Base-by-base conservation (phyloP, 2,113 vertebrate species). In the Riparia riparia region DNA sequence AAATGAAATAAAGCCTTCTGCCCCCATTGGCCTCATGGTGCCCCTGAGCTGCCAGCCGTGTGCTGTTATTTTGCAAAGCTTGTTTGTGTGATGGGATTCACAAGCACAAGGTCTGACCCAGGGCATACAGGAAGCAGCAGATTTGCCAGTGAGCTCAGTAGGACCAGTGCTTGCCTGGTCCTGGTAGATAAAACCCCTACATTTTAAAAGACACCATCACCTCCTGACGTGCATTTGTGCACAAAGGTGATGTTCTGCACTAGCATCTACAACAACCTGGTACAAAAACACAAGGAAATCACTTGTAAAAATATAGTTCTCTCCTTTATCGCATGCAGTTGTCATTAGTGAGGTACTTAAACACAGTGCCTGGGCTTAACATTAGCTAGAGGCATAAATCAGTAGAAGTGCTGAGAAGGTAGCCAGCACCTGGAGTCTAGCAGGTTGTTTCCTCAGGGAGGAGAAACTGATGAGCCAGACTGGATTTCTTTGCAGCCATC, bases 11-110 rank as follows among this genome's bases (percentile, higher is more conserved):
- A 92, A 66, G 34, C 66, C 56, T 54, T 58, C 79, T 77, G 81
- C 89, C 65, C 89, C 47, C 17, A 68, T 18, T 61, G 88, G 92
- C 68, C 79, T 74, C 17, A 11, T 25, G 64, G 77, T 86, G 81
- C 73, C 37, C 71, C 49, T 79, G 86, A 86, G 72, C 86, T 94
- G 91, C 65, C 86, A 93, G 80, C 80, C 47, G 63, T 41, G 60
- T 64, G 57, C 11, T 93, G 80, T 71, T 82, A 19, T 86, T 96
- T 82, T 82, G 47, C 53, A 82, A 76, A 89, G 25, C 49, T 93
- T 76, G 64, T 93, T 86, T 93, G 60, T 96, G 86, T 93, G 92
- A 81, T 71, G 71, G 71, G 54, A 78, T 94, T 86, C 90, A 71
- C 56, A 64, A 86, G 88, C 17, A n/a, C 5, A 2, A 2, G 49